Evolutionary conservation across 2,888 invertebrate species (phyloP).

Genomic region (Leptogaster cylindrica): DNA sequence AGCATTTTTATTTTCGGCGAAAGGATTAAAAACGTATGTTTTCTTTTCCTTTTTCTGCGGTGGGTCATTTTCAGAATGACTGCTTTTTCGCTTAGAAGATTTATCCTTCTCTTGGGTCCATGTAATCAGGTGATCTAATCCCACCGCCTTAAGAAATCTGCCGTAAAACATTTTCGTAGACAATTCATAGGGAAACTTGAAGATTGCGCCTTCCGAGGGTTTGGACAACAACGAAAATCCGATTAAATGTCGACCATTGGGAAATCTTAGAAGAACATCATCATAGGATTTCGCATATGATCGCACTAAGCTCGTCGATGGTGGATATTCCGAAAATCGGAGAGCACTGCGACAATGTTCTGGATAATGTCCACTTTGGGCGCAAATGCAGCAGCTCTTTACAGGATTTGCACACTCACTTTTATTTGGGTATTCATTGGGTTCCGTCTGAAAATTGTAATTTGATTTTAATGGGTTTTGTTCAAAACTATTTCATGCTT

Average conservation of each 20-base stretch:
- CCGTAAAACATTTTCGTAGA: conserved; percentile 53
- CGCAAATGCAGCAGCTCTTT: conserved; percentile 67
- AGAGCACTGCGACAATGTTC: conserved; percentile 56
- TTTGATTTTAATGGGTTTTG: conserved; percentile 11
- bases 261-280: conserved; percentile 50
- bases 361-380: conserved; percentile 64
- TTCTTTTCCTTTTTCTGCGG: conserved; percentile 15
- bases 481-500: conserved; percentile 54
- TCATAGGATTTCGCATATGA: conserved; percentile 58
- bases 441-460: conserved; percentile 61
- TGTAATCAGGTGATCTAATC: conserved; percentile 50
- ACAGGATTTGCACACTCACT: conserved; percentile 54
- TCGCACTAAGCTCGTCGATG: conserved; percentile 51
- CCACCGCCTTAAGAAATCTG: conserved; percentile 55
- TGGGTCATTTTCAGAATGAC: background rate
- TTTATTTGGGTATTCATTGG: conserved; percentile 57
- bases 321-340: conserved; percentile 56
- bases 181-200: conserved; percentile 50
- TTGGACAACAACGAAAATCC: conserved; percentile 52
- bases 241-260: conserved; percentile 48
- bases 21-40: conserved; percentile 48
- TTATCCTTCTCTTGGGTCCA: background rate
- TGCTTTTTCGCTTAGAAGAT: background rate
- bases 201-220: conserved; percentile 51
- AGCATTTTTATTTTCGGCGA: conserved; percentile 34